Evolutionary conservation across 64 coral and sea anemone genomes (phyloP).

Genomic region (Platygyra sinensis): DNA sequence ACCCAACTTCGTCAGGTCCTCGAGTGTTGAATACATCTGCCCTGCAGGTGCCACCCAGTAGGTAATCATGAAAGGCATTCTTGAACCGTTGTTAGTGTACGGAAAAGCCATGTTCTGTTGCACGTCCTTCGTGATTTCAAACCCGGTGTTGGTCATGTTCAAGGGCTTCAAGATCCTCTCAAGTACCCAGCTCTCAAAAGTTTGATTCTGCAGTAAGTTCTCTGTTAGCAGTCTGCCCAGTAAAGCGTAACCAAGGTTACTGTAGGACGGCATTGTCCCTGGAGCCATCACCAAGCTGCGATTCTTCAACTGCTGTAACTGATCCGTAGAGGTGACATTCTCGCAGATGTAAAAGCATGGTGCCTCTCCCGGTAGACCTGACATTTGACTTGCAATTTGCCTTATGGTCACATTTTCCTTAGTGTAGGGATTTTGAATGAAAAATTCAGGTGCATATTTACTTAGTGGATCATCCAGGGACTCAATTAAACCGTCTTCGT

Average conservation of each 20-base stretch:
- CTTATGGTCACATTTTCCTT: conserved; percentile 54
- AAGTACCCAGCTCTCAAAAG: conserved; percentile 36
- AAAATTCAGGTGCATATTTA: conserved; percentile 65
- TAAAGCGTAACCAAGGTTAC: conserved; percentile 69
- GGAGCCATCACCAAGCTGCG: conserved; percentile 50
- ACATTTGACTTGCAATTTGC: conserved; percentile 57
- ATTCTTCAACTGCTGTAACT: conserved; percentile 14
- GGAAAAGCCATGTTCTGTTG: conserved; percentile 52
- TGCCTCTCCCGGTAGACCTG: conserved; percentile 61
- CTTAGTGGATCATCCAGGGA: conserved; percentile 66
- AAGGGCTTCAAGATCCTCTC: conserved; percentile 32
- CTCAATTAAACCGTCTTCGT: conserved; percentile 52
- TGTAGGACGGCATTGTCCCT: conserved; percentile 67
- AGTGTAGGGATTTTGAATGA: conserved; percentile 59
- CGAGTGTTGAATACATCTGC: conserved; percentile 55
- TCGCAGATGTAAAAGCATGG: conserved; percentile 34
- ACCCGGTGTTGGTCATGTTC: conserved; percentile 45
- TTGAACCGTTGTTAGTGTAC: neutral
- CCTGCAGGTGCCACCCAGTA: conserved; percentile 55
- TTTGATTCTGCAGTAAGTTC: conserved; percentile 28
- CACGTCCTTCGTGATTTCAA: conserved; percentile 5
- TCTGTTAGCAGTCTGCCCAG: conserved; percentile 44
- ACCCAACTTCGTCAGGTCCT: conserved; percentile 47
- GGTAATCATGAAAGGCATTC: conserved; percentile 29
- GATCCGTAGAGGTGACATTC: conserved; percentile 33